Percentiles rank a stretch among this genome's conserved stretches.
These are phyloP conservation scores for Philypnodon macrostomus DNA, from an alignment of 2,797 vertebrate species.

Conservation along the genomic window DNA sequence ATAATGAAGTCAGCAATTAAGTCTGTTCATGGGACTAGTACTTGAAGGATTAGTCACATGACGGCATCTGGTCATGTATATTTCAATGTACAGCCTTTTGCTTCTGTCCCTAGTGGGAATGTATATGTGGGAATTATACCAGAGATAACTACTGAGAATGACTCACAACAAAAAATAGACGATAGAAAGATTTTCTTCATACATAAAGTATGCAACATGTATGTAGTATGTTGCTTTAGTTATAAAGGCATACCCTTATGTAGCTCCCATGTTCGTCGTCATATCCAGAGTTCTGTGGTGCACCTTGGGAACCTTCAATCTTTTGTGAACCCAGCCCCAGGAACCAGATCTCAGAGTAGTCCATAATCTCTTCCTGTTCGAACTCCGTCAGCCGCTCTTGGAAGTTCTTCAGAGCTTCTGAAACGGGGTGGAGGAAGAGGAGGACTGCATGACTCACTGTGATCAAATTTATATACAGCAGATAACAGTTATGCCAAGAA, in stretches of 20 bases:
- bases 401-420: constrained; percentile 90
- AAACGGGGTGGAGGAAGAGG: constrained; percentile 38
- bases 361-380: constrained; percentile 90
- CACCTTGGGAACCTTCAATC: constrained; percentile 79
- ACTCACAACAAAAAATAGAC: too few relatives aligned
- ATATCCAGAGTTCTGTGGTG: constrained; percentile 83
- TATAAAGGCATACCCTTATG: constrained; percentile 78
- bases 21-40: constrained; percentile 11
- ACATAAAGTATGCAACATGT: too few relatives aligned
- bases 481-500: constrained; percentile 35
- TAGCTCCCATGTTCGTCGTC: constrained; percentile 93
- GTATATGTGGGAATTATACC: neutral
- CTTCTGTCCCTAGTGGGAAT: neutral
- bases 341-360: constrained; percentile 90
- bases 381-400: constrained; percentile 85
- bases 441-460: constrained; percentile 42
- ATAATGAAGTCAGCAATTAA: constrained; percentile 20
- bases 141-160: neutral
- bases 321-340: constrained; percentile 90
- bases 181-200: too few relatives aligned
- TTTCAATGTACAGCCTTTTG: constrained; percentile 12
- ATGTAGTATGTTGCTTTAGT: neutral
- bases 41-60: constrained; percentile 37
- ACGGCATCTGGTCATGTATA: constrained; percentile 20
- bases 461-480: constrained; percentile 19